phyloP scores from a whole-genome alignment of 2,888 invertebrate species.

The Vanessa cardui region DNA sequence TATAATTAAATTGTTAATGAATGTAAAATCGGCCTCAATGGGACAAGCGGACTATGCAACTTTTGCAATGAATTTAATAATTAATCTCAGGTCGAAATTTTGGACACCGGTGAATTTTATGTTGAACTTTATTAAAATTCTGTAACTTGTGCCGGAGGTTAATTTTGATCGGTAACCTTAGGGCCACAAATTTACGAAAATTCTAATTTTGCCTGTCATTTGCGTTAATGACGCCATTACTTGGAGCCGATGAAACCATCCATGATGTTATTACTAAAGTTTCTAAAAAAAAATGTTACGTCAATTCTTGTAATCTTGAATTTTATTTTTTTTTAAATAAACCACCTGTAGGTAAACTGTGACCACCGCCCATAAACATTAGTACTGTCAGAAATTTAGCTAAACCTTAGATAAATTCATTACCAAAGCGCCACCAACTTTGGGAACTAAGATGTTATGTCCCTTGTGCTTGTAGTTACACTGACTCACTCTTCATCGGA shows the following conservation, averaged over 20 bases:
- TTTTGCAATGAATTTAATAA: conserved; percentile 67
- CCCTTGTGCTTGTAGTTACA: too few relatives aligned
- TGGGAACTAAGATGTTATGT: too few relatives aligned
- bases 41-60: conserved; percentile 55
- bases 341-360: too few relatives aligned
- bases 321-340: too few relatives aligned
- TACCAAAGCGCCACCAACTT: too few relatives aligned
- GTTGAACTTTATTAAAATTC: conserved; percentile 64
- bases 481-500: too few relatives aligned
- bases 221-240: conserved; percentile 63
- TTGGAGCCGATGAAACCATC: conserved; percentile 44
- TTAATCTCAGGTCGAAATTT: conserved; percentile 54
- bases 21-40: conserved; percentile 53
- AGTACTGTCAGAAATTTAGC: too few relatives aligned
- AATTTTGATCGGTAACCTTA: conserved; percentile 56
- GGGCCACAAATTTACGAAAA: conserved; percentile 57
- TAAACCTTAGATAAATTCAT: too few relatives aligned
- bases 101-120: conserved; percentile 57
- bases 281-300: conserved; percentile 19
- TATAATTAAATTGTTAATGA: conserved; percentile 50
- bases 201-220: conserved; percentile 66
- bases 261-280: conserved; percentile 45
- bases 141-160: conserved; percentile 54
- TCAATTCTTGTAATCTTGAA: too few relatives aligned
- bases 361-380: too few relatives aligned